Evolutionary conservation across 2,113 vertebrate genomes (phyloP), one percentile per base, ranked within the genome.

Genomic region (Phasianus colchicus): DNA sequence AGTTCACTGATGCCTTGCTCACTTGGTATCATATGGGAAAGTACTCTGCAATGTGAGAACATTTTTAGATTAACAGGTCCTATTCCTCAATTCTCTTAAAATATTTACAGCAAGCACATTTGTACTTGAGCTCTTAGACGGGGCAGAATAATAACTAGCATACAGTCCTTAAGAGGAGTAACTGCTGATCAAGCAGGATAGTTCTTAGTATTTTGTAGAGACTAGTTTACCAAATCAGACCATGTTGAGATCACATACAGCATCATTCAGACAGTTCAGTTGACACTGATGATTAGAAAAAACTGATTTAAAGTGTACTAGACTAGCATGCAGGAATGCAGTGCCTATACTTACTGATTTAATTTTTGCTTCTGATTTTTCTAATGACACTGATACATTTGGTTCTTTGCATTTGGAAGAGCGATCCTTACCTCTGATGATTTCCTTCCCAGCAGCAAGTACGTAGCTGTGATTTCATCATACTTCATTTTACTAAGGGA

Each of bases 401-500:
- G 36, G 52, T 79, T 89, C 55, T 74, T 71, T 81, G 30, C 55
- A 61, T 57, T 80, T 83, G 16, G 74, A 83, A 67, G 47, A 65
- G 66, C 19, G 6, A n/a, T 57, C 94, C 96, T 97, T 96, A 99
- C 99, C 98, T 99, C 99, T 20, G 98, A 99, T 3, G 99, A 98
- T 96, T 99, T 99, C 93, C 99, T 98, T 90, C 99, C 99, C 97
- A 99, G 91, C 92, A 99, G 97, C 97, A 99, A 98, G 97, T 99
- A 99, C 0, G 99, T 99, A 87, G 99, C 99, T 52, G 99, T 99
- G 95, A 99, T 98, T 97, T 99, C 99, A 92, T 99, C 99, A 17
- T 99, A 99, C 97, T 99, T 99, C 99, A 99, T 99, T 98, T 99
- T 99, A 96, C 98, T 98, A 97, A 99, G 98, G 75, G 99, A 99